Conservation (phyloP, 2,113 vertebrate species). For the Uria lomvia region DNA sequence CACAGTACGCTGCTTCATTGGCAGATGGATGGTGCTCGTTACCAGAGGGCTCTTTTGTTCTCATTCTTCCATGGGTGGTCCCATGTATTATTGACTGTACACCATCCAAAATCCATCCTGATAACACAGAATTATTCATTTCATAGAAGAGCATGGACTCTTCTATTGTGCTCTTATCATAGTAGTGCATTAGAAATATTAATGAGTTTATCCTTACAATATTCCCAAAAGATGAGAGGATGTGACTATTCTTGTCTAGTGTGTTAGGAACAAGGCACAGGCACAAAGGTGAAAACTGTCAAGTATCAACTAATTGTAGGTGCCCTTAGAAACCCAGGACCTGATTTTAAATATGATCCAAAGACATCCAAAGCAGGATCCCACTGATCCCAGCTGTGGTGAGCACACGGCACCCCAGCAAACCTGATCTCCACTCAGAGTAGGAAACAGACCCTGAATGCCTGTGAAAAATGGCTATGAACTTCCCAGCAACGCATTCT, state of each 20-base stretch:
- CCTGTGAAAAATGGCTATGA: not conserved
- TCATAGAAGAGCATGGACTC: not conserved
- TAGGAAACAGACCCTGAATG: not conserved
- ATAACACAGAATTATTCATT: conserved; percentile 45
- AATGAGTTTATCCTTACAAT: not conserved
- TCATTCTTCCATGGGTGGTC: conserved; percentile 5
- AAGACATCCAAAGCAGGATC: not conserved
- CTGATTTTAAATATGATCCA: not conserved
- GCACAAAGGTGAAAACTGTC: not conserved
- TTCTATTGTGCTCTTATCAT: not conserved
- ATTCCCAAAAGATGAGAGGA: not conserved
- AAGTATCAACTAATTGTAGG: not conserved
- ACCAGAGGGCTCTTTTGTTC: conserved; percentile 2
- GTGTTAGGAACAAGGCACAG: not conserved
- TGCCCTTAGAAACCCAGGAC: not conserved
- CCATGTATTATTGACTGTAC: not conserved
- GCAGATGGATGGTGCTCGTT: not conserved
- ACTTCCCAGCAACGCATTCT: not conserved
- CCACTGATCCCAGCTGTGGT: fast-evolving
- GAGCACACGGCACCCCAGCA: not conserved
- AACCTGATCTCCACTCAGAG: not conserved
- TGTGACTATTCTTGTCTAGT: not conserved
- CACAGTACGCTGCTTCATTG: not conserved
- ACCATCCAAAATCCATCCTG: not conserved
- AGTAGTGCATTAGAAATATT: not conserved